These are phyloP conservation scores for Orchestes rusci DNA, from an alignment of 2,888 invertebrate genomes.

Conservation along the genomic window DNA sequence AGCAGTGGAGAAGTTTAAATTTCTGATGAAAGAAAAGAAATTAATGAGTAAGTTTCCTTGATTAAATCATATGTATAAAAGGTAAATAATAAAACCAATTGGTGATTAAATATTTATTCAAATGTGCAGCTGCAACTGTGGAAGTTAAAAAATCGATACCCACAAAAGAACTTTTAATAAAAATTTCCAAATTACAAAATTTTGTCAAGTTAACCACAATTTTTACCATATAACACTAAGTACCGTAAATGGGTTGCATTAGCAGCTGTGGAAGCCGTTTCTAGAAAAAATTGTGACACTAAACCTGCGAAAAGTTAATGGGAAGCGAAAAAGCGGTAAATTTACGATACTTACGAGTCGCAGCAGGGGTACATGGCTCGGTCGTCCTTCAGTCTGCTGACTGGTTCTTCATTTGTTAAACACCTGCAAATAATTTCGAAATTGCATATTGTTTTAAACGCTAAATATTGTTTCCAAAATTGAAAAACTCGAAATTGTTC, in stretches of 20 bases:
- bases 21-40: slow-evolving; percentile 38
- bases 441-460: no score
- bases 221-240: slow-evolving; percentile 1
- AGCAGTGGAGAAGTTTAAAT: slow-evolving; percentile 60
- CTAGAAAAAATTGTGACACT: slow-evolving; percentile 16
- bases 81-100: no score
- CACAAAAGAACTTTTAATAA: no score
- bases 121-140: no score
- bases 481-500: no score
- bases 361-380: slow-evolving; percentile 40
- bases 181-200: no score
- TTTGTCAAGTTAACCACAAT: no score
- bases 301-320: slow-evolving; percentile 16
- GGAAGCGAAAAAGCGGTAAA: slow-evolving; percentile 14
- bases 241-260: slow-evolving; percentile 21
- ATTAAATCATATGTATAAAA: no score
- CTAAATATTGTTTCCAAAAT: no score
- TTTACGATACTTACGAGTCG: slow-evolving; percentile 39
- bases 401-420: slow-evolving; percentile 49
- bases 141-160: no score
- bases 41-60: slow-evolving; percentile 19
- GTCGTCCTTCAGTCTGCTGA: slow-evolving; percentile 44
- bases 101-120: no score
- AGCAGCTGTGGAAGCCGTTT: slow-evolving; percentile 19
- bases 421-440: slow-evolving; percentile 43